A percentile compares a stretch with the other conserved stretches of the same genome.
Evolutionary conservation across 1,140 invertebrate species (phyloP).

Genomic region (Laupala kohalensis): DNA sequence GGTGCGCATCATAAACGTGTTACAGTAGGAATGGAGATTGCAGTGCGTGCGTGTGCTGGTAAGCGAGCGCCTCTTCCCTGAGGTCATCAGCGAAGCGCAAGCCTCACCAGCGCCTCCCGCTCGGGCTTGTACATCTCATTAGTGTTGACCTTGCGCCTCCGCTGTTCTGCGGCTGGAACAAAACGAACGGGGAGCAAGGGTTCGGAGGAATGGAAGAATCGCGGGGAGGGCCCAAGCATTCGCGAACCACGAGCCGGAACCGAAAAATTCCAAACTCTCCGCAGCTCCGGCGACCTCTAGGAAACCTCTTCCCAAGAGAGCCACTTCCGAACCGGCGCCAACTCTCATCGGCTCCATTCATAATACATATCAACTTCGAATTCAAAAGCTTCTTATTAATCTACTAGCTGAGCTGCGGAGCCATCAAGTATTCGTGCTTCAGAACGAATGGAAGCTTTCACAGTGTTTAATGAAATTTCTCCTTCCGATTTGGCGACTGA

Average conservation of each 20-base stretch:
- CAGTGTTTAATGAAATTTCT: neutral
- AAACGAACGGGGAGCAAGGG: neutral
- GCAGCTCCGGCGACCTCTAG: neutral
- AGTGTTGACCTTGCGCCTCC: neutral
- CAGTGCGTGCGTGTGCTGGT: neutral
- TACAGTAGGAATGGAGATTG: neutral
- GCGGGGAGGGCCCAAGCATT: neutral
- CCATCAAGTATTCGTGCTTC: neutral
- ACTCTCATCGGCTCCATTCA: neutral
- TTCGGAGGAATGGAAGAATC: neutral
- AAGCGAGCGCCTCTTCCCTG: neutral
- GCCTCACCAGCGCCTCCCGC: neutral
- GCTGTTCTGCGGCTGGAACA: neutral
- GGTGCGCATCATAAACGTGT: neutral
- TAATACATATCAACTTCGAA: neutral
- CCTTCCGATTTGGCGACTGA: neutral
- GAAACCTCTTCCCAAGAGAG: neutral
- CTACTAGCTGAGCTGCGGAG: neutral
- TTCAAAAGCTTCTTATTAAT: neutral
- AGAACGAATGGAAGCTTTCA: neutral
- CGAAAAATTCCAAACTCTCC: neutral
- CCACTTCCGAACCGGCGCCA: neutral
- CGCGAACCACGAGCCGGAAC: neutral
- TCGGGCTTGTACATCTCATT: neutral
- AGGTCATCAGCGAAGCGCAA: neutral